Conservation (phyloP, 2,113 vertebrate genomes). For the Sander vitreus region DNA sequence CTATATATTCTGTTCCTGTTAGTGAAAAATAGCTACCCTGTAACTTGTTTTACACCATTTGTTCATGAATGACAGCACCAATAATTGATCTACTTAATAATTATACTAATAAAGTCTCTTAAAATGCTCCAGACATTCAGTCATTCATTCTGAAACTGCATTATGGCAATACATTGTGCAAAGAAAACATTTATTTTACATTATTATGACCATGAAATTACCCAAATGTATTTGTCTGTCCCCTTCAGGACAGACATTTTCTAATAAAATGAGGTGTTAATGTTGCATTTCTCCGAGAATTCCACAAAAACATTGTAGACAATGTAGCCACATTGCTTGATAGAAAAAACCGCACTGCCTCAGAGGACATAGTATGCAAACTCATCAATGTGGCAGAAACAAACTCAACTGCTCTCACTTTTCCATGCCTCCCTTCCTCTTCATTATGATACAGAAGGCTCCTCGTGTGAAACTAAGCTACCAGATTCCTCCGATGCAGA, state of each 20-base stretch:
- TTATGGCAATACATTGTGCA: neutral
- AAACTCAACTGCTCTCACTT: slow-evolving; percentile 5
- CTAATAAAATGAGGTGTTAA: neutral
- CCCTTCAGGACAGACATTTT: neutral
- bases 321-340: neutral
- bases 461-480: slow-evolving; percentile 42
- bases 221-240: neutral
- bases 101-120: neutral
- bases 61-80: neutral
- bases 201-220: neutral
- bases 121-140: neutral
- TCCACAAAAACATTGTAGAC: neutral
- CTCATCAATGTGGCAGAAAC: slow-evolving; percentile 1
- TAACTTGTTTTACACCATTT: neutral
- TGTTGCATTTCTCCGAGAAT: neutral
- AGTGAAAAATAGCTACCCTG: neutral
- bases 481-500: slow-evolving; percentile 37
- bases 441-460: slow-evolving; percentile 2
- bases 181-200: neutral
- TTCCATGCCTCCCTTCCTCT: neutral
- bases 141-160: neutral
- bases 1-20: neutral
- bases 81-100: neutral
- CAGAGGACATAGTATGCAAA: slow-evolving; percentile 8
- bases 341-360: neutral